phyloP scores from a whole-genome alignment of 2,888 invertebrate species.

The Andrena marginata region DNA sequence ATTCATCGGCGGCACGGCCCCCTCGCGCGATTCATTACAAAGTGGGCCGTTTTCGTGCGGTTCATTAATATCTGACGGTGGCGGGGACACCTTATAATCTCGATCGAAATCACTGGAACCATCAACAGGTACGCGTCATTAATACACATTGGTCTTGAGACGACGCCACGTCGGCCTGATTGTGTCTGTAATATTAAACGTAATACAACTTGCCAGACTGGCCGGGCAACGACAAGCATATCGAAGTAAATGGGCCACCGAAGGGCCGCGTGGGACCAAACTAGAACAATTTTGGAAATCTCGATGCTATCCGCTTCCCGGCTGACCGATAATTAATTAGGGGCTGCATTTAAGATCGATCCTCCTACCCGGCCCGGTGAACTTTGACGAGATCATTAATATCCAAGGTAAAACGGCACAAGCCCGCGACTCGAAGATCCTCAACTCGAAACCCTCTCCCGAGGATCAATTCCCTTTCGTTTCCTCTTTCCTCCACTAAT shows the following conservation, averaged over 20 bases:
- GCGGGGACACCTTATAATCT: constrained; percentile 37
- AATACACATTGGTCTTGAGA: constrained; percentile 74
- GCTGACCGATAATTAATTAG: constrained; percentile 61
- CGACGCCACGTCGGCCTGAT: constrained; percentile 68
- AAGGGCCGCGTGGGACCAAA: constrained; percentile 57
- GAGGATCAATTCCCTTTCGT: not conserved
- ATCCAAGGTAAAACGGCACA: constrained; percentile 4
- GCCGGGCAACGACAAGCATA: constrained; percentile 38
- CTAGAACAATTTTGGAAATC: constrained; percentile 60
- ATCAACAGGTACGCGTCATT: constrained; percentile 65
- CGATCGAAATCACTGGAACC: constrained; percentile 46
- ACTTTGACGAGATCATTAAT: constrained; percentile 37
- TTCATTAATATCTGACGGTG: constrained; percentile 25
- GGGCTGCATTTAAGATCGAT: constrained; percentile 40
- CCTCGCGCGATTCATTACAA: constrained; percentile 29
- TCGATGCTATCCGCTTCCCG: constrained; percentile 23
- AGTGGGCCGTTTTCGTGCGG: not conserved
- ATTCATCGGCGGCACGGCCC: constrained; percentile 34
- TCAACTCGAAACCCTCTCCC: not conserved
- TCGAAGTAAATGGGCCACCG: constrained; percentile 67
- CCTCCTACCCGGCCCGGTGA: not conserved
- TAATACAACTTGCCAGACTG: constrained; percentile 81
- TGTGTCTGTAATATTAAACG: constrained; percentile 82
- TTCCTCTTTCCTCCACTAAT: constrained; percentile 45
- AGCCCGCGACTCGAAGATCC: not conserved